A percentile compares a stretch with the other conserved stretches of the same genome.
These are phyloP conservation scores for Gopherus flavomarginatus DNA, from an alignment of 2,113 vertebrate genomes.

Conservation along the genomic window DNA sequence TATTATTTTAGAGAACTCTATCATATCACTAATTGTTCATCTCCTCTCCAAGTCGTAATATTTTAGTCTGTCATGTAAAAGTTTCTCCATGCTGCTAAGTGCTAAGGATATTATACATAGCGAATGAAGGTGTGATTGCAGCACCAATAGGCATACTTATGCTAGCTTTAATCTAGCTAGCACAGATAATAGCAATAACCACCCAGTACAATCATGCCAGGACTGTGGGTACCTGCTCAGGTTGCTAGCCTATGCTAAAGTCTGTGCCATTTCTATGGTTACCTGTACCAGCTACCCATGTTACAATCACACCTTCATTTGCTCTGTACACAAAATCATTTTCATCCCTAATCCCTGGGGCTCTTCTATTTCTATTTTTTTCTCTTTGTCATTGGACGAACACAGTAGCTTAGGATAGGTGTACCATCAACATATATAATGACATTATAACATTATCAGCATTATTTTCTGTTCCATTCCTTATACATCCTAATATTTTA, in stretches of 20 bases:
- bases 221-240: no score
- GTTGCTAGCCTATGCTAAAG: no score
- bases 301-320: no score
- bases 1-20: background rate
- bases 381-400: background rate
- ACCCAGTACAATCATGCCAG: no score
- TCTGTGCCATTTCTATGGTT: no score
- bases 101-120: background rate
- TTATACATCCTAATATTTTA: background rate
- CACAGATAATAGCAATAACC: no score
- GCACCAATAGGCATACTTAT: no score
- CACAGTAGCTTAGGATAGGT: background rate
- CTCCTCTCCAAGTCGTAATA: background rate
- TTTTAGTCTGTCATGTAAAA: background rate
- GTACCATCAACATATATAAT: background rate
- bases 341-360: background rate
- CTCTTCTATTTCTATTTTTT: background rate
- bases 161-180: no score
- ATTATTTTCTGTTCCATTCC: background rate
- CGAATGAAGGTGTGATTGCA: no score
- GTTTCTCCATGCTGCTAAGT: background rate
- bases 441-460: background rate
- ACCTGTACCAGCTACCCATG: no score
- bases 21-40: background rate
- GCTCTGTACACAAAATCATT: background rate